phyloP scores from a whole-genome alignment of 1,140 invertebrate genomes.

The Scaptomyza pallida region DNA sequence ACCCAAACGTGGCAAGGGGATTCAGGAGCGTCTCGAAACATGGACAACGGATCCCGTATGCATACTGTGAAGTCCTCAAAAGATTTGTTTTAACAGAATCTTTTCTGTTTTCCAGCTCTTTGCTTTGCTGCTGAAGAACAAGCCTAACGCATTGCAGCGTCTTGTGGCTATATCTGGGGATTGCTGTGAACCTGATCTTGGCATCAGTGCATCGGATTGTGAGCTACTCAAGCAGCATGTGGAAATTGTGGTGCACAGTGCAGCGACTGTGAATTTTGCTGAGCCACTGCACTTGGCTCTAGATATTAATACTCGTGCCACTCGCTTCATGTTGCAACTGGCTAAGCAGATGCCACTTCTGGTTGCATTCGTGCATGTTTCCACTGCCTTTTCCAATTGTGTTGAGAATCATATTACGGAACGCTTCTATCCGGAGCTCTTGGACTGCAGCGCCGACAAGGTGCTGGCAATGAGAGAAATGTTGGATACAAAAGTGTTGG shows the following conservation, averaged over 20 bases:
- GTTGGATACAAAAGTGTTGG: slow-evolving; percentile 85
- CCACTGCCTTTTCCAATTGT: slow-evolving; percentile 90
- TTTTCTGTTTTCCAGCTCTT: slow-evolving; percentile 36
- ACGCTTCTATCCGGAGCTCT: slow-evolving; percentile 89
- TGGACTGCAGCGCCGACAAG: slow-evolving; percentile 87
- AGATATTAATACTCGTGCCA: slow-evolving; percentile 86
- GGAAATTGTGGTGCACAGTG: slow-evolving; percentile 91
- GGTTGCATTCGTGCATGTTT: slow-evolving; percentile 88
- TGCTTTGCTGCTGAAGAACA: slow-evolving; percentile 20
- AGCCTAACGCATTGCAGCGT: slow-evolving; percentile 37
- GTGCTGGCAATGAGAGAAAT: slow-evolving; percentile 85
- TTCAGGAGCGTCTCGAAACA: slow-evolving; percentile 87
- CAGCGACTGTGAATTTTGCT: slow-evolving; percentile 93
- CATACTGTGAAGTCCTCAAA: neutral
- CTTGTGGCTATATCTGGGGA: slow-evolving; percentile 85
- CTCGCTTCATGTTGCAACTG: slow-evolving; percentile 85
- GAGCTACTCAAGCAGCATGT: slow-evolving; percentile 83
- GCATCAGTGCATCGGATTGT: slow-evolving; percentile 87
- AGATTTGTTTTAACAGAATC: neutral
- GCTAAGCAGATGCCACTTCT: slow-evolving; percentile 88
- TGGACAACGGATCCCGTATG: slow-evolving; percentile 81
- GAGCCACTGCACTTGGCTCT: slow-evolving; percentile 89
- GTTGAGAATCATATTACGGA: slow-evolving; percentile 86
- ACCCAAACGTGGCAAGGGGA: slow-evolving; percentile 89
- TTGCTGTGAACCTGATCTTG: slow-evolving; percentile 86